Evolutionary conservation across 2,797 vertebrate species (phyloP).

Genomic region (Gastrophryne carolinensis): DNA sequence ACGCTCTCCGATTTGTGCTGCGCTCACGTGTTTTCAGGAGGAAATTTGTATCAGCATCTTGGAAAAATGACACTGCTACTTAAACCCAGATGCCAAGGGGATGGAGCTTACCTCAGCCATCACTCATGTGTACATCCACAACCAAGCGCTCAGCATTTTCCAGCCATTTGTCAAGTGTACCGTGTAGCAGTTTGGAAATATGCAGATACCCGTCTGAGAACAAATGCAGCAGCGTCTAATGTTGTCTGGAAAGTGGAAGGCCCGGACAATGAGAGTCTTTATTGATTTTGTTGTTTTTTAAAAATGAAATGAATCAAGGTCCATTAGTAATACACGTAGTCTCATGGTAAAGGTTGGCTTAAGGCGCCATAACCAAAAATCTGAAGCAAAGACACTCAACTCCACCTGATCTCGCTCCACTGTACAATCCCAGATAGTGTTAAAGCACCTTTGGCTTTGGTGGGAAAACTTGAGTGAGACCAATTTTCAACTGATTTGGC

Average conservation of each 20-base stretch:
- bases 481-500: no score
- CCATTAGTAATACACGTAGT: not conserved
- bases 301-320: not conserved
- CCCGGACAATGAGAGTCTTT: not conserved
- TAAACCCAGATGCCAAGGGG: slow-evolving; percentile 15
- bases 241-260: slow-evolving; percentile 8
- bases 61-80: slow-evolving; percentile 17
- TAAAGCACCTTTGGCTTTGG: no score
- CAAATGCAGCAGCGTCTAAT: slow-evolving; percentile 10
- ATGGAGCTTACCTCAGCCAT: not conserved
- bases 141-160: slow-evolving; percentile 18
- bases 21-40: not conserved
- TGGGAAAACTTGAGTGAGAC: no score
- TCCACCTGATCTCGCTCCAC: no score
- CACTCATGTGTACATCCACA: not conserved
- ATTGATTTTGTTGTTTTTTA: not conserved
- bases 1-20: not conserved
- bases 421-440: no score
- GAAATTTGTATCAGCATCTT: slow-evolving; percentile 3
- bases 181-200: not conserved
- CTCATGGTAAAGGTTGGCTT: no score
- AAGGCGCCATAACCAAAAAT: no score
- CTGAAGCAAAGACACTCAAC: no score
- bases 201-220: not conserved
- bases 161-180: slow-evolving; percentile 8